Conservation (phyloP, 53 echinoderm and acorn worm genomes). For the Zoroaster sp. region DNA sequence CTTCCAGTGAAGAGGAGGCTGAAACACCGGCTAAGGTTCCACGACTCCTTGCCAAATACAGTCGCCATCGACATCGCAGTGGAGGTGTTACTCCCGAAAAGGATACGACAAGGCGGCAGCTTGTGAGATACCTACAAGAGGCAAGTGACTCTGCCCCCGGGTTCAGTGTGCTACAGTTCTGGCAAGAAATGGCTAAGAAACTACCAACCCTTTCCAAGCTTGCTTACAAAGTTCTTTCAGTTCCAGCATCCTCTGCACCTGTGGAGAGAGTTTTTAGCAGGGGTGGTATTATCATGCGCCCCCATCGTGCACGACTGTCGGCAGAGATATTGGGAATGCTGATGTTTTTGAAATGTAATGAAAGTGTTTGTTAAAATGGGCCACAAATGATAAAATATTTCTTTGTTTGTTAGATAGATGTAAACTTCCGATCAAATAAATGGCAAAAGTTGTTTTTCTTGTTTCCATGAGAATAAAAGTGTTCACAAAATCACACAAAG, state of each 20-base stretch:
- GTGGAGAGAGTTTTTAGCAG: background rate
- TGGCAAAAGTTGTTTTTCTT: too few species aligned
- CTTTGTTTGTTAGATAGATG: too few species aligned
- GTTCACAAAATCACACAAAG: too few species aligned
- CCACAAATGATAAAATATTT: too few species aligned
- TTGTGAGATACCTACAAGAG: background rate
- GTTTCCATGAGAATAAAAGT: too few species aligned
- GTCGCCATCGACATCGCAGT: background rate
- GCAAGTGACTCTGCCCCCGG: background rate
- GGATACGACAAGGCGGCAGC: background rate
- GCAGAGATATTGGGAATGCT: background rate
- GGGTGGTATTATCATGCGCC: background rate
- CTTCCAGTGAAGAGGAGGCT: too few species aligned
- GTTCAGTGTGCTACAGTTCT: background rate
- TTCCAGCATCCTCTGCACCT: background rate
- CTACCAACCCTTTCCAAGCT: background rate
- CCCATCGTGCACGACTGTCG: background rate
- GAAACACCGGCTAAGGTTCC: background rate
- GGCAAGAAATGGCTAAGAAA: background rate
- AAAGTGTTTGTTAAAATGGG: too few species aligned
- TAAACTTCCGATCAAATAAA: too few species aligned
- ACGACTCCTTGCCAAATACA: background rate
- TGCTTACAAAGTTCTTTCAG: background rate
- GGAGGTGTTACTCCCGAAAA: background rate
- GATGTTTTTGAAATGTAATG: background rate